Percentiles rank a stretch among this genome's conserved stretches.
These are phyloP conservation scores for Ctenomys sociabilis DNA, from an alignment of 2,113 vertebrate genomes.

Conservation along the genomic window DNA sequence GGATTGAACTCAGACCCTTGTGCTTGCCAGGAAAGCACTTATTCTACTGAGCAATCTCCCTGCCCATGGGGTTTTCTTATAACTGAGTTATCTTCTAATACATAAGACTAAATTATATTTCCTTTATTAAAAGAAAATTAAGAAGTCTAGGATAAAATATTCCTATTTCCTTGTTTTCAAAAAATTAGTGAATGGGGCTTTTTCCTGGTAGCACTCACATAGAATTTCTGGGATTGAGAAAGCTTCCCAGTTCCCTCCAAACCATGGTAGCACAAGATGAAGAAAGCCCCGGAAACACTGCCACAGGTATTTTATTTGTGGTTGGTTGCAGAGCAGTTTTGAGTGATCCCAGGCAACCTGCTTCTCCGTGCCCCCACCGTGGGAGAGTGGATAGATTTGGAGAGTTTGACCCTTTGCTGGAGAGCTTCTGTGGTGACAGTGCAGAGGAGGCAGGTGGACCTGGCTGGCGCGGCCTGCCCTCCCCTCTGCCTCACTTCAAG, in stretches of 20 bases:
- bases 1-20: too few relatives aligned
- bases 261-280: neutral
- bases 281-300: neutral
- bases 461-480: neutral
- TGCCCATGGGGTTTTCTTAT: neutral
- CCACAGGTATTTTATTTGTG: neutral
- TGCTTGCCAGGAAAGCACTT: too few relatives aligned
- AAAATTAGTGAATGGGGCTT: neutral
- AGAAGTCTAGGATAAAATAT: neutral
- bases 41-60: too few relatives aligned
- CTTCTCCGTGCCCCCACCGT: fast-evolving
- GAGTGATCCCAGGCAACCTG: neutral
- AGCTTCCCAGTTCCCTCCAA: neutral
- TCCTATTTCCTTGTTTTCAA: neutral
- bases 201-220: neutral
- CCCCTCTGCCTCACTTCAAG: too few relatives aligned
- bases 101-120: neutral
- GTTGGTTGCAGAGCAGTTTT: neutral
- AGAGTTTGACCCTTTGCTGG: neutral
- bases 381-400: neutral
- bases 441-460: neutral
- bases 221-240: neutral
- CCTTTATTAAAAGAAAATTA: neutral
- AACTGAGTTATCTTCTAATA: neutral
- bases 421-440: neutral